phyloP scores from a whole-genome alignment of 2,888 invertebrate species.

The Cerastoderma edule region DNA sequence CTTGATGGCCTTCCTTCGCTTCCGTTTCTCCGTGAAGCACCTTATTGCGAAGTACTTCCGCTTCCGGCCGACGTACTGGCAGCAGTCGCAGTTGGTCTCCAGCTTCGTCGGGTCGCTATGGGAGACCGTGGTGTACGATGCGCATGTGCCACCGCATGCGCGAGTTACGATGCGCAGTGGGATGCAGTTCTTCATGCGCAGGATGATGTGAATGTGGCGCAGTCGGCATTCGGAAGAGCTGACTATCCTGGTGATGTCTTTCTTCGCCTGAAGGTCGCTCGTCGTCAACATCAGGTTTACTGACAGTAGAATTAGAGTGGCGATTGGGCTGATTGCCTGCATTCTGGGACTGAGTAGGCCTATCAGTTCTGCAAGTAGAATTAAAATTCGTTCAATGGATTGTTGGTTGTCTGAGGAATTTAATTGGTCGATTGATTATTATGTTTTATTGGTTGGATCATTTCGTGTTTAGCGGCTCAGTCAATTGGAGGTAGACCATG shows the following conservation, averaged over 20 bases:
- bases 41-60: constrained; percentile 43
- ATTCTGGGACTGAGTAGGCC: too few relatives aligned
- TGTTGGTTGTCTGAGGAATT: too few relatives aligned
- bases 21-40: constrained; percentile 35
- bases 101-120: constrained; percentile 33
- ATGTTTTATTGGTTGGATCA: too few relatives aligned
- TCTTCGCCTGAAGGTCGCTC: not conserved
- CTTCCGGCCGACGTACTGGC: constrained; percentile 50
- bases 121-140: constrained; percentile 47
- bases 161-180: constrained; percentile 43
- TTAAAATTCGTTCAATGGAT: too few relatives aligned
- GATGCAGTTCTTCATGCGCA: constrained; percentile 42
- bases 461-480: too few relatives aligned
- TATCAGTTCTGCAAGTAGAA: too few relatives aligned
- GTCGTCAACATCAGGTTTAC: not conserved
- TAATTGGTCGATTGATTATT: too few relatives aligned
- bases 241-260: constrained; percentile 2
- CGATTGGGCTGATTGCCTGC: too few relatives aligned
- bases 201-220: constrained; percentile 34
- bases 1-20: constrained; percentile 27
- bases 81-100: constrained; percentile 52
- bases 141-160: constrained; percentile 50
- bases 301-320: not conserved
- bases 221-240: constrained; percentile 12
- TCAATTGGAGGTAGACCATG: too few relatives aligned